Conservation (phyloP, 2,797 vertebrate genomes). For the Thunnus albacares region DNA sequence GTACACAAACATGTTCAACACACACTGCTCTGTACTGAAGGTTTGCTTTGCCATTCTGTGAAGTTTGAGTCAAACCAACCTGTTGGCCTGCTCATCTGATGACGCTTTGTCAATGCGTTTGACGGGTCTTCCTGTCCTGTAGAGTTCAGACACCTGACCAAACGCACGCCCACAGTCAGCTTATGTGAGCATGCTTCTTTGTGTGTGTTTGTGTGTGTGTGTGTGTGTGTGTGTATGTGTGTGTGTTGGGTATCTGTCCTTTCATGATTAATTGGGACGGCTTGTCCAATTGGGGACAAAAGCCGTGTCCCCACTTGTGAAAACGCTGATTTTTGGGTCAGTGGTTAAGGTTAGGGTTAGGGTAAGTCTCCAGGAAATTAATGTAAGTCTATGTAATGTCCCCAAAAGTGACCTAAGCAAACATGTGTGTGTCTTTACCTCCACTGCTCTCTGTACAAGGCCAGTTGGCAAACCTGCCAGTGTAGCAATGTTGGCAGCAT, state of each 20-base stretch:
- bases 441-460: slow-evolving; percentile 90
- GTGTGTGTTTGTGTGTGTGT: not conserved
- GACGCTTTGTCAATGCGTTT: slow-evolving; percentile 81
- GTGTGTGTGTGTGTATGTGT: slow-evolving; percentile 25
- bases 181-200: slow-evolving; percentile 17
- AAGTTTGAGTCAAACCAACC: slow-evolving; percentile 69
- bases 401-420: too few species aligned
- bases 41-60: not conserved
- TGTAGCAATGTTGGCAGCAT: slow-evolving; percentile 94
- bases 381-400: too few species aligned
- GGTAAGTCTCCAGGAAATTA: too few species aligned
- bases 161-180: slow-evolving; percentile 41
- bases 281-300: too few species aligned
- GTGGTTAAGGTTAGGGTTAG: too few species aligned
- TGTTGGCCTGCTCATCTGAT: slow-evolving; percentile 83
- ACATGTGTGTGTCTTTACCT: slow-evolving; percentile 82
- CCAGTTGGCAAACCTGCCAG: slow-evolving; percentile 91
- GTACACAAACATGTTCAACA: slow-evolving; percentile 27
- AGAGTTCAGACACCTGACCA: slow-evolving; percentile 88
- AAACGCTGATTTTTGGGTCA: too few species aligned
- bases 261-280: too few species aligned
- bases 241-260: not conserved
- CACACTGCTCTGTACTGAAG: not conserved
- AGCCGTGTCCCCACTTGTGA: too few species aligned
- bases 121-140: slow-evolving; percentile 87